These are phyloP conservation scores for Mongoloraphidia duomilia DNA, from an alignment of 2,888 invertebrate species.

Conservation along the genomic window DNA sequence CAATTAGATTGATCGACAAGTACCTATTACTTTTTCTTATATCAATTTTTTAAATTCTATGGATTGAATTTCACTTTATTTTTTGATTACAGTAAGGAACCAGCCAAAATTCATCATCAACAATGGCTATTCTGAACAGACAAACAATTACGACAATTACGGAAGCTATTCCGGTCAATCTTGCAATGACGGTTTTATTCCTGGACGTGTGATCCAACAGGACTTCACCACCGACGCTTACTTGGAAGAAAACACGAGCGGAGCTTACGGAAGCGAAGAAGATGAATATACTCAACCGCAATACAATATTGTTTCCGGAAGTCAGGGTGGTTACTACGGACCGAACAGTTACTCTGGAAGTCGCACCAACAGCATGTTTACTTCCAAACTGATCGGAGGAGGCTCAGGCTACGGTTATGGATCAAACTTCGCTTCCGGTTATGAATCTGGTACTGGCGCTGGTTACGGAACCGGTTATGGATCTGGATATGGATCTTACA, in stretches of 20 bases:
- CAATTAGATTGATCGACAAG: neutral
- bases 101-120: constrained; percentile 2
- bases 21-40: neutral
- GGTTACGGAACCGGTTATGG: too few species aligned
- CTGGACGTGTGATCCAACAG: constrained; percentile 20
- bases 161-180: neutral
- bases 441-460: too few species aligned
- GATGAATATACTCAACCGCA: constrained; percentile 5
- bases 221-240: constrained; percentile 15
- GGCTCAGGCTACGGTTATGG: too few species aligned
- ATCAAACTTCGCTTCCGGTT: too few species aligned
- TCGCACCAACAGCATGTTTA: neutral
- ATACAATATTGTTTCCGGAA: neutral
- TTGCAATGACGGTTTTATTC: constrained; percentile 18
- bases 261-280: constrained; percentile 8
- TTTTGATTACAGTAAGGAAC: neutral
- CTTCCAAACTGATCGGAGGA: too few species aligned
- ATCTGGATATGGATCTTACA: too few species aligned
- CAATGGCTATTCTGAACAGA: neutral
- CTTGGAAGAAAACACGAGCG: constrained; percentile 8
- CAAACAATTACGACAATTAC: constrained; percentile 1
- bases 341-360: neutral
- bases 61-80: neutral
- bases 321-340: neutral
- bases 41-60: neutral